Base-by-base conservation (phyloP, 35 echinoderm and acorn worm species). In the Ophioderma brevispina region DNA sequence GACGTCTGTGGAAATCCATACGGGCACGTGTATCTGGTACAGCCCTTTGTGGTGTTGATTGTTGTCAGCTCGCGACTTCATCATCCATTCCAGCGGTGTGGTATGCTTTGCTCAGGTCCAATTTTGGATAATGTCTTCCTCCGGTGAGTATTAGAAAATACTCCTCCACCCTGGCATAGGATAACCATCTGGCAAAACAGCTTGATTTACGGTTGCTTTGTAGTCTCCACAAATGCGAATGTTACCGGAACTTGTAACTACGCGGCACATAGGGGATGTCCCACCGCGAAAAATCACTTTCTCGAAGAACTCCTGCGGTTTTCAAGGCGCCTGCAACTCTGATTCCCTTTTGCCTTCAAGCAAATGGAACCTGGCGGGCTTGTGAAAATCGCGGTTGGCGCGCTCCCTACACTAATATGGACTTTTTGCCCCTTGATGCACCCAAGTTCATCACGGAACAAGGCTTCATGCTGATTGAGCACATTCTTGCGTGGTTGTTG, bases 201-300 rank as follows among this genome's bases (percentile, higher is more conserved):
- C 52, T n/a, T 25, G 33, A 52, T 94, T 90, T 19, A 94, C 78
- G 3, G 88, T 90, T 21, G 76, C 64, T 37, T 94, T 94, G 36
- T 90, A 90, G 75, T 95, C 89, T 11, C 89, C 94, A 87, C 89
- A 95, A 1, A 95, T 87, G 28, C 85, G 85, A 1, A 93, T 18
- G 13, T 31, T 36, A 28, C 88, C 88, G 19, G 84, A 81, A 19
- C 21, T 33, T 86, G 90, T 90, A 49, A 86, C 37, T 49, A 94
- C 32, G 14, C 49, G 87, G 25, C 84, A 76, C 19, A 96, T 92
- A 25, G 87, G 94, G 8, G 87, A 76, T 42, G 90, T n/a, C 90
- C 90, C 94, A 89, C 55, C 80, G 81, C 33, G 85, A 78, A 31
- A 38, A 76, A 11, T 43, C 55, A 0, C 89, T 76, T 42, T 78